Evolutionary conservation across 1,140 invertebrate genomes (phyloP), one percentile per base, ranked within the genome.

Genomic region (Dufourea novaeangliae): DNA sequence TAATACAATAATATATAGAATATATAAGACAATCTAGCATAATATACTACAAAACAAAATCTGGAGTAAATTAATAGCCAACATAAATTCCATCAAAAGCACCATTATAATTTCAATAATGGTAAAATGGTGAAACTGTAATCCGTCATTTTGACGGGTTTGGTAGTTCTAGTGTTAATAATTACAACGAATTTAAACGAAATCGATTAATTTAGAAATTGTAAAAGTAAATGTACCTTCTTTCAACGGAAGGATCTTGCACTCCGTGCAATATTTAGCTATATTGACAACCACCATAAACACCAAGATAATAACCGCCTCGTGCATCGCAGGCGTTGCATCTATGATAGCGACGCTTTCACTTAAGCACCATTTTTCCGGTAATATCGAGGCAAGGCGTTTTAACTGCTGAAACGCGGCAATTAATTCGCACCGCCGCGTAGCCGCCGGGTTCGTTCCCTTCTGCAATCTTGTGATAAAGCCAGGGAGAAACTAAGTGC

Each of bases 301-400:
- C 44, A 39, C 25, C 22, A 17, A 62, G 79, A 77, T 77, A 80
- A 82, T 71, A 17, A 46, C 50, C 46, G 46, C 17, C 64, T 25
- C 25, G 14, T 12, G 8, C 22, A 52, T 54, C 52, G 25, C 64
- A 25, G 57, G 80, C 77, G 80, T 68, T 81, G 67, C 46, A 32
- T 75, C 68, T 69, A 80, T 12, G 66, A 82, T 71, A 67, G 57
- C 66, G 71, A 61, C 34, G 32, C 66, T 41, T 25, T 50, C 69
- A 22, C 69, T 52, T 54, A 63, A 34, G 44, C 74, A 64, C 59
- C 59, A 41, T 59, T 75, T 72, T 72, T 62, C 70, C n/a, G 70
- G 46, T 62, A 63, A 37, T 52, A 61, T 22, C 56, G 11, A 25
- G 12, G 39, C 56, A 0, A 37, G 29, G 11, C 52, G 22, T 29